These are phyloP conservation scores for Neocrepidodera transversa DNA, from an alignment of 2,888 invertebrate genomes.

Conservation along the genomic window DNA sequence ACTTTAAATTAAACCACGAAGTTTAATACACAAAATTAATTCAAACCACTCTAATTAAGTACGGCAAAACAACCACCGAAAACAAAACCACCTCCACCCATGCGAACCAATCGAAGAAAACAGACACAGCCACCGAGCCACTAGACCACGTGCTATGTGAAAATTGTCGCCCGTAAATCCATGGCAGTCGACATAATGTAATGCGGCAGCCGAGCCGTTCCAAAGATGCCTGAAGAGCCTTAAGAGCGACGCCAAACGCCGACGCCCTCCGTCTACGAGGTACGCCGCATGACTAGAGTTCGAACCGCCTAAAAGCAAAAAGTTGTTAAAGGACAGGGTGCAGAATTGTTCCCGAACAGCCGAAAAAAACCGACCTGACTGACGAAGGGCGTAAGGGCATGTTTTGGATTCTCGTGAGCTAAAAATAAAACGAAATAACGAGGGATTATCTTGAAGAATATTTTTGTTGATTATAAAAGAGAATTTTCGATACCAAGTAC, in stretches of 20 bases:
- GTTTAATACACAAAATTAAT: no score
- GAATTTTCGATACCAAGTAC: no score
- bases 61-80: neutral
- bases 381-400: conserved; percentile 21
- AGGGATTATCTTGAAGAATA: neutral
- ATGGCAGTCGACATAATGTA: conserved; percentile 7
- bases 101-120: neutral
- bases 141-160: conserved; percentile 5
- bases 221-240: conserved; percentile 20
- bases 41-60: neutral
- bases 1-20: no score
- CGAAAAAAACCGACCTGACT: conserved; percentile 25
- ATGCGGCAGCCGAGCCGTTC: conserved; percentile 26
- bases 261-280: conserved; percentile 52
- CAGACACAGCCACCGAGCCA: neutral
- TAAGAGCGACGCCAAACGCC: conserved; percentile 26
- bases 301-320: conserved; percentile 38
- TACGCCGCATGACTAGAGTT: conserved; percentile 57
- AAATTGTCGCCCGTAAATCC: neutral
- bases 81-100: conserved; percentile 4
- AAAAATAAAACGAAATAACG: conserved; percentile 4
- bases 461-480: neutral
- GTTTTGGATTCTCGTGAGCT: conserved; percentile 1
- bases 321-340: conserved; percentile 50
- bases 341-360: conserved; percentile 37